Evolutionary conservation across 2,113 vertebrate genomes (phyloP), one percentile per base, ranked within the genome.

Genomic region (Oryzias javanicus): DNA sequence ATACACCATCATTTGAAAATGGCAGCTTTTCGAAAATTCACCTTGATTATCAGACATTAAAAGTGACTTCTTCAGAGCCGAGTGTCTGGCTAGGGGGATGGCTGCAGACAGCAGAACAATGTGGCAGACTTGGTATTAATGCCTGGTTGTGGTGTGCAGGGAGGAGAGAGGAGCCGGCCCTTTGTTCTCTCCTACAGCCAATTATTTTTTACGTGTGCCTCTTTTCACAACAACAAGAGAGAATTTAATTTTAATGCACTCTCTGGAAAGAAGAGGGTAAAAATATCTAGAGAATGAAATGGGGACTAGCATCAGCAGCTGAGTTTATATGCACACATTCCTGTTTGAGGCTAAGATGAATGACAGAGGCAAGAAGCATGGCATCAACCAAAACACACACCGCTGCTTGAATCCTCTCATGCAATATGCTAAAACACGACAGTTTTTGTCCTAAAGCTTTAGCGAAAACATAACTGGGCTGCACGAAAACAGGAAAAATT

Each of bases 11-110:
- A 92, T 94, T 94, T 93, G 92, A 94, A 96, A 95, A 96, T 94
- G 93, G 94, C 93, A 94, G 92, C 92, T 93, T 94, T 94, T 93
- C 94, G 93, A 94, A 95, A 94, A 95, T 94, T 94, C 93, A 94
- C 94, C 93, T 93, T 94, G 94, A 94, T 94, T 94, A 94, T 93
- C 92, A 95, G 94, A 94, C 93, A 94, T 93, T 93, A 93, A 92
- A 93, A 92, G 91, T 92, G 94, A 94, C 93, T 95, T 94, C 92
- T 93, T 91, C 90, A 83, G 91, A 90, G 89, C 94, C 91, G 94
- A 92, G 93, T 94, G 94, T 94, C 94, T 95, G 93, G 93, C 92
- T 93, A 90, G 93, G 92, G 91, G 93, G 92, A 92, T 90, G 92
- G 92, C 92, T 93, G 91, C 93, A 96, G 94, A 95, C 93, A 93